phyloP scores from a whole-genome alignment of 2,113 vertebrate species.

The Pseudolaguvia tuberculata region DNA sequence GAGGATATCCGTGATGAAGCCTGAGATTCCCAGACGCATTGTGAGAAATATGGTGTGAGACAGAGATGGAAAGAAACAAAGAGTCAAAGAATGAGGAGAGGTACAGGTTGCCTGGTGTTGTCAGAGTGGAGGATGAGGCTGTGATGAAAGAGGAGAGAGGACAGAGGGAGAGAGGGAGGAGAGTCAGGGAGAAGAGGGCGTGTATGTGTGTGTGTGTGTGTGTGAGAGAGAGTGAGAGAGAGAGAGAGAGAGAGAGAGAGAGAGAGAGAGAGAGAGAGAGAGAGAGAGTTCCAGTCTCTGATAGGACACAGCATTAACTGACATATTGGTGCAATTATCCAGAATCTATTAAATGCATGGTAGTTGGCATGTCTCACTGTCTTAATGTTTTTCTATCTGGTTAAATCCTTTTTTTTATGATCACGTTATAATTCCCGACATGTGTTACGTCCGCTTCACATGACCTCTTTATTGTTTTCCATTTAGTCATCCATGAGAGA shows the following conservation, averaged over 20 bases:
- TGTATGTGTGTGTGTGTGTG: constrained; percentile 16
- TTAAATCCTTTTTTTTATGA: background rate
- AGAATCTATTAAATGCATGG: constrained; percentile 1
- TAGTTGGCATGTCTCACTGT: background rate
- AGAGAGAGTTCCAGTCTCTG: constrained; percentile 17
- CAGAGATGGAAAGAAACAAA: constrained; percentile 13
- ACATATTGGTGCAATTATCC: background rate
- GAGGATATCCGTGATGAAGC: constrained; percentile 70
- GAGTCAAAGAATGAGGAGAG: constrained; percentile 8
- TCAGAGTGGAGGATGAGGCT: constrained; percentile 42
- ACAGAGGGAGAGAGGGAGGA: constrained; percentile 17
- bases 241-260: background rate
- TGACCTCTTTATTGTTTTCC: background rate
- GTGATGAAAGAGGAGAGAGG: constrained; percentile 33
- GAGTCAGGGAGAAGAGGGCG: constrained; percentile 19
- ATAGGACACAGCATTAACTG: constrained; percentile 1
- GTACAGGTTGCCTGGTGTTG: constrained; percentile 25
- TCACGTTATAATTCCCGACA: background rate
- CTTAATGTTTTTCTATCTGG: background rate
- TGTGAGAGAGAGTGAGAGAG: background rate
- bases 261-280: background rate
- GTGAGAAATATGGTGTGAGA: constrained; percentile 45
- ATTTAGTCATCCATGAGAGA: background rate
- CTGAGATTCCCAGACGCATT: constrained; percentile 69
- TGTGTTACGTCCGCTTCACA: background rate